Percentiles rank a stretch among this genome's conserved stretches.
These are phyloP conservation scores for Oreochromis tanganicae DNA, from an alignment of 2,113 vertebrate species.

Conservation along the genomic window DNA sequence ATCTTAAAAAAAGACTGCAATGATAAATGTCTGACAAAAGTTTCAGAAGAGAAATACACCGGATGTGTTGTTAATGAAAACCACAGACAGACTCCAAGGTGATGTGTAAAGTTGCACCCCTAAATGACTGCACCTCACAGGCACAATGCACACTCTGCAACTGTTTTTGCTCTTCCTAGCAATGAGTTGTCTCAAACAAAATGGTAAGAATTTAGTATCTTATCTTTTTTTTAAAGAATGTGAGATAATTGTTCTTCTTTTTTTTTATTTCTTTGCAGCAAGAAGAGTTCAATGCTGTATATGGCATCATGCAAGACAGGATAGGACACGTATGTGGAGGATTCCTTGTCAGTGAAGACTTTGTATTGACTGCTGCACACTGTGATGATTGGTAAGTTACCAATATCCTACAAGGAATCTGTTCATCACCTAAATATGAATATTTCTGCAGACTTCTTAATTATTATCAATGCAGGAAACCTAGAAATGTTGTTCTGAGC, in stretches of 20 bases:
- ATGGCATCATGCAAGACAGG: conserved; percentile 58
- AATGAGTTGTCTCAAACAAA: accelerated
- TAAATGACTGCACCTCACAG: accelerated
- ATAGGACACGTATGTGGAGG: neutral
- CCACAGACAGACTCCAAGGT: neutral
- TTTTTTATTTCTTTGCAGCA: accelerated
- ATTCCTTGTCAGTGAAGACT: neutral
- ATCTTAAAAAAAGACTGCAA: accelerated
- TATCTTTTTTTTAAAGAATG: accelerated
- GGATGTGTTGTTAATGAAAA: neutral
- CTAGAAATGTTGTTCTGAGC: neutral
- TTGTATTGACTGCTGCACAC: conserved; percentile 71
- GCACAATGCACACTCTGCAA: neutral
- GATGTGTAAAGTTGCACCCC: neutral
- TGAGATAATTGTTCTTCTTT: accelerated
- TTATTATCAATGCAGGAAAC: neutral
- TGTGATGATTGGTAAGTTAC: neutral
- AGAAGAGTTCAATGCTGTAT: conserved; percentile 59
- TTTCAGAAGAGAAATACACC: accelerated
- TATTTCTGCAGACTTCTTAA: neutral
- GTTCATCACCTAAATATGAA: neutral
- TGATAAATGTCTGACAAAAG: neutral
- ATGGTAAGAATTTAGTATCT: accelerated
- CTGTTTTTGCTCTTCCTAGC: neutral
- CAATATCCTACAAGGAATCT: neutral